Evolutionary conservation across 2,797 vertebrate genomes (phyloP).

Genomic region (Choloepus didactylus): DNA sequence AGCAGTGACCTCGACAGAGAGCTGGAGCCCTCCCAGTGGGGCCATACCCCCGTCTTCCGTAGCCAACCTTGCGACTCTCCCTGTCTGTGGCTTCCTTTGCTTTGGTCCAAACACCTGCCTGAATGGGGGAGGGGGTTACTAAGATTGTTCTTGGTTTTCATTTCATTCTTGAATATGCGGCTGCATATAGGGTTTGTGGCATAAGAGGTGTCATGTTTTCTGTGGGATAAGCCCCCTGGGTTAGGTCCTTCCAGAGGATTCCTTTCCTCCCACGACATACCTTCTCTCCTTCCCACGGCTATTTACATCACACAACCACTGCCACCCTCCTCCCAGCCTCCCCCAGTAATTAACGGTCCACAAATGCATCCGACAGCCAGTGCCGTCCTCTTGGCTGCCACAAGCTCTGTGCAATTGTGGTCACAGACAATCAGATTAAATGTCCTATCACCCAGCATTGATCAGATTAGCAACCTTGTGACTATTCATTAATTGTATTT

Average conservation of each 20-base stretch:
- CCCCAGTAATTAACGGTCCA: neutral
- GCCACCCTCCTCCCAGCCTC: too few species aligned
- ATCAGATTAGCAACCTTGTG: constrained; percentile 83
- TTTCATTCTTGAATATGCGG: constrained; percentile 64
- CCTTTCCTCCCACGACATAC: neutral
- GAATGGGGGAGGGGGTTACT: neutral
- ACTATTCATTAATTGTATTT: constrained; percentile 81
- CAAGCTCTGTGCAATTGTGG: constrained; percentile 46
- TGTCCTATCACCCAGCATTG: constrained; percentile 82
- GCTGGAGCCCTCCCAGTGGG: neutral
- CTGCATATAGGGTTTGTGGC: neutral
- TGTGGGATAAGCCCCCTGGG: neutral
- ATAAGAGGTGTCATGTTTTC: neutral
- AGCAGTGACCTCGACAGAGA: neutral
- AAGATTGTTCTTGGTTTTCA: neutral
- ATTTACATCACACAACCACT: neutral
- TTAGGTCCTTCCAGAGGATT: neutral
- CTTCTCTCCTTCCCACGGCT: neutral
- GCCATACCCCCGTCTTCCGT: neutral
- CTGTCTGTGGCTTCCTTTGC: neutral
- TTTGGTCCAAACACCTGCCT: neutral
- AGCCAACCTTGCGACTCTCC: rapidly evolving
- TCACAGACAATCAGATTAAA: constrained; percentile 81
- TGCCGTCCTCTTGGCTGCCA: neutral
- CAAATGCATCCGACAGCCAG: neutral